Conservation (phyloP, 2,113 vertebrate genomes). For the Seriola aureovittata region DNA sequence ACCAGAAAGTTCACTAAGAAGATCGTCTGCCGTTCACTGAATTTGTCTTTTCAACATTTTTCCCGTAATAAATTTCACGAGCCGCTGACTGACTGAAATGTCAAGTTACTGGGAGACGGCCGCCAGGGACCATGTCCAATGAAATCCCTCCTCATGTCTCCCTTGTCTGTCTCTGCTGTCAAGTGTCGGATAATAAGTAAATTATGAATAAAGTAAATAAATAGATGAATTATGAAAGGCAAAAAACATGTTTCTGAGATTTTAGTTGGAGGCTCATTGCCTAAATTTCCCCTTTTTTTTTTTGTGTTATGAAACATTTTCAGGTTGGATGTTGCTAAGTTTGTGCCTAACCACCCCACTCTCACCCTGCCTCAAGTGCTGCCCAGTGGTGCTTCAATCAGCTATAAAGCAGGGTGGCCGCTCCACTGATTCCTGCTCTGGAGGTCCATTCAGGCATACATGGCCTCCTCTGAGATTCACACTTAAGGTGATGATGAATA, state of each 20-base stretch:
- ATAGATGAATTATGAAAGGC: neutral
- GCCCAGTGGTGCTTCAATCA: constrained; percentile 18
- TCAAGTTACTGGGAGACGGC: neutral
- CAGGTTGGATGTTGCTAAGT: neutral
- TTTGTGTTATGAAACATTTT: neutral
- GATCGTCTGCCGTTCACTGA: neutral
- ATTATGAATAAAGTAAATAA: neutral
- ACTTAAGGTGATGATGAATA: constrained; percentile 20
- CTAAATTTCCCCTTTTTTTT: neutral
- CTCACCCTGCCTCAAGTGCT: neutral
- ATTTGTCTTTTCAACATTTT: neutral
- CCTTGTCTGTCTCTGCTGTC: neutral
- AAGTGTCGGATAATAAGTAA: neutral
- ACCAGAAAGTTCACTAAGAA: too few relatives aligned
- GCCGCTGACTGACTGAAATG: neutral
- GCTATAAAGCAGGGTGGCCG: neutral
- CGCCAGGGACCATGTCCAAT: neutral
- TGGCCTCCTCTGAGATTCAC: constrained; percentile 7
- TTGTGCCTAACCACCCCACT: neutral
- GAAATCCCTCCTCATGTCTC: neutral
- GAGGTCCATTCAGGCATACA: neutral
- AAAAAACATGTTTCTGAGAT: neutral
- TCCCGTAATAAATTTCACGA: neutral
- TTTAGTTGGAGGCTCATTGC: neutral
- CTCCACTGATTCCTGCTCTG: neutral